Evolutionary conservation across 2,888 invertebrate species (phyloP).

Genomic region (Latrodectus hesperus): DNA sequence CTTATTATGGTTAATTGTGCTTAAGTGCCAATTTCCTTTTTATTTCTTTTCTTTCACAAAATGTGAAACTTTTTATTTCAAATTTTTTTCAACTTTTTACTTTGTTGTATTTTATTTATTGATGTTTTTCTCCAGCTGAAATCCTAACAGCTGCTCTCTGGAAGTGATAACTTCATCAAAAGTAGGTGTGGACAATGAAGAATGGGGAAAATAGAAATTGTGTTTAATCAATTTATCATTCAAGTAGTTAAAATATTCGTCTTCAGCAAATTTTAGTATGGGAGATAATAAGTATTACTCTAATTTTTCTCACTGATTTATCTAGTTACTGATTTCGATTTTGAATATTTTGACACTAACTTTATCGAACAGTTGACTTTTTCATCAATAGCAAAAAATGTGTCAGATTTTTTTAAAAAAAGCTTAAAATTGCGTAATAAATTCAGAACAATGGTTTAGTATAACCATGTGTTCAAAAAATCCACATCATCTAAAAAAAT

Average conservation of each 20-base stretch:
- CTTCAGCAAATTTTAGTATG: no score
- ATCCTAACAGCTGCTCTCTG: conserved; percentile 33
- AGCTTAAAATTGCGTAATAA: no score
- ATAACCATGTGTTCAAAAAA: no score
- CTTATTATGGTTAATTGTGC: conserved; percentile 60
- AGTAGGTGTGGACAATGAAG: conserved; percentile 26
- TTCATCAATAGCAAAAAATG: no score
- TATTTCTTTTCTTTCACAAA: conserved; percentile 22
- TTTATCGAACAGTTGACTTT: no score
- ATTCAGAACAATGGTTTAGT: no score
- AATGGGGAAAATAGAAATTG: neutral
- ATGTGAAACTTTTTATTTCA: conserved; percentile 8
- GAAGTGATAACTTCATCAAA: conserved; percentile 49
- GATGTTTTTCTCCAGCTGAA: conserved; percentile 6
- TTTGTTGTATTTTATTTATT: conserved; percentile 5
- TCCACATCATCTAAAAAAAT: no score
- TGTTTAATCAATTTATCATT: neutral
- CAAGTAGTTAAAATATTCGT: neutral
- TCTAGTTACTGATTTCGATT: no score
- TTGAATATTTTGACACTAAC: no score
- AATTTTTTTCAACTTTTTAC: neutral
- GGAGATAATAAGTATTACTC: no score
- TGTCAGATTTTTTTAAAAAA: no score
- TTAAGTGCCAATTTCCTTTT: conserved; percentile 65
- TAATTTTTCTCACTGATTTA: no score